A percentile compares a stretch with the other conserved stretches of the same genome.
Conservation (phyloP, 2,113 vertebrate genomes). For the Ceratotherium simum region DNA sequence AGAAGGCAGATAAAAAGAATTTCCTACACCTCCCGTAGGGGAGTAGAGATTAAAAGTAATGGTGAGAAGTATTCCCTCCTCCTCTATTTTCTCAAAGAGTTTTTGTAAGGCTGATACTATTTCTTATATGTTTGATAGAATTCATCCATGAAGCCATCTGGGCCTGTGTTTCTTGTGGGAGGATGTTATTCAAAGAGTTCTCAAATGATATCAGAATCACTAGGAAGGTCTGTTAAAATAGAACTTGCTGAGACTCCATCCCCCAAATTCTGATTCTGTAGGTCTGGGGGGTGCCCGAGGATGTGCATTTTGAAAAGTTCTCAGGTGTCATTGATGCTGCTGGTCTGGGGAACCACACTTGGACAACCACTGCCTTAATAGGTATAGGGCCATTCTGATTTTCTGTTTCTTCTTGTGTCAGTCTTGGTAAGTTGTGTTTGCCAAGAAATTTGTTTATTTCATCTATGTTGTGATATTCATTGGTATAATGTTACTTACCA, state of each 20-base stretch:
- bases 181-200: background rate
- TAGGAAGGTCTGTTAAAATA: background rate
- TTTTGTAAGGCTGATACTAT: background rate
- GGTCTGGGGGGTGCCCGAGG: background rate
- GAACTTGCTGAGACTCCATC: background rate
- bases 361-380: background rate
- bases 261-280: background rate
- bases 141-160: background rate
- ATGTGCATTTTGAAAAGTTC: background rate
- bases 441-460: background rate
- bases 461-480: background rate
- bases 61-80: background rate
- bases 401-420: background rate
- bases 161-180: background rate
- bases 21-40: background rate
- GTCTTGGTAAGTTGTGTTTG: slow-evolving; percentile 6
- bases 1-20: background rate
- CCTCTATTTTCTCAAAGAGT: background rate
- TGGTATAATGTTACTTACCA: background rate
- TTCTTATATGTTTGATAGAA: slow-evolving; percentile 27
- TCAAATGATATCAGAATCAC: background rate
- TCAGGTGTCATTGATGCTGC: background rate
- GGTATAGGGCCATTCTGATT: background rate
- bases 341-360: background rate
- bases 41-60: background rate